Base-by-base conservation (phyloP, 2,888 invertebrate genomes). In the Luperina testacea region DNA sequence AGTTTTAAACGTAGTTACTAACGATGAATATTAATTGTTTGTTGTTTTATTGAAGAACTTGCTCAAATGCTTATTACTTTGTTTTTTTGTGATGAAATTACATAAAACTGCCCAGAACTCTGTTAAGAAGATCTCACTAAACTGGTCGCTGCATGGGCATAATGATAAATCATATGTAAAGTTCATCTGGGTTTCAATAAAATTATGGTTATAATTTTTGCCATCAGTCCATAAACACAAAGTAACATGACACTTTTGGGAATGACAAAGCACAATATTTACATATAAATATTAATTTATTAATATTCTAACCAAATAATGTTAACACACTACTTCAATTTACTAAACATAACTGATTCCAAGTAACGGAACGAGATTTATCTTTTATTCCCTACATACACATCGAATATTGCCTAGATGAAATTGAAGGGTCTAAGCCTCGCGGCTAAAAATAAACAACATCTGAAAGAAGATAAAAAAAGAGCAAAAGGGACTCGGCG, bases 391-490 rank as follows among this genome's bases (percentile, higher is more conserved):
- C 48, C 7, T 51, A 38, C 9, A 75, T 70, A 73, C 11, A 38
- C 32, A 38, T 63, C 65, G 27, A 51, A 77, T 68, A 51, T 74
- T 68, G 17, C 59, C 51, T 57, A 67, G 61, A 68, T 38, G 59
- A 53, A 75, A 63, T 64, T 57, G n/a, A 17, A 78, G 59, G 81
- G 65, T 75, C 67, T 51, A 48, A 75, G 67, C 75, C 72, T 70
- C 20, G 45, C 32, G 67, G 77, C 74, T 64, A 32, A 82, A 80
- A 78, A 85, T 79, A 87, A 87, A 87, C 78, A 85, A 76, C 75
- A 69, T 74, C n/a, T 74, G 63, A 64, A 78, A 68, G 42, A 64
- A 68, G 71, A 73, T 70, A 75, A 72, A 84, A 80, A 67, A 59
- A 77, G 72, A 59, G 7, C 63, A 53, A 75, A 78, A 65, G 59